A percentile compares a stretch with the other conserved stretches of the same genome.
phyloP scores from a whole-genome alignment of 1,140 invertebrate species.

The Lepidurus packardi region DNA sequence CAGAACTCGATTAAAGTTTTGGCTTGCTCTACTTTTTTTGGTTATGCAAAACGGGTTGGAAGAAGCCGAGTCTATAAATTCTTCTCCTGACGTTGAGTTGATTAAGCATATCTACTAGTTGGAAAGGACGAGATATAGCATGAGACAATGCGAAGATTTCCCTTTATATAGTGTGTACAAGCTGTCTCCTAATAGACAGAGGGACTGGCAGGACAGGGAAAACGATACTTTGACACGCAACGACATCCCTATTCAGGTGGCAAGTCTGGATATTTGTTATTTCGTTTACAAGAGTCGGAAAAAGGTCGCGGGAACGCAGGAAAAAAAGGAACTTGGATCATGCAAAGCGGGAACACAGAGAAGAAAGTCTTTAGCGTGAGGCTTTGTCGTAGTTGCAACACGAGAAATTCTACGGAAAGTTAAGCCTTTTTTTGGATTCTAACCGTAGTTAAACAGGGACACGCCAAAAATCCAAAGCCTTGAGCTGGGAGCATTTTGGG shows the following conservation, averaged over 20 bases:
- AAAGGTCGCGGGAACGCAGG: not conserved
- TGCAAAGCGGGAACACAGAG: not conserved
- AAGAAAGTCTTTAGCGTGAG: not conserved
- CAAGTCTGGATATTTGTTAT: not conserved
- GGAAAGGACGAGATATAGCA: not conserved
- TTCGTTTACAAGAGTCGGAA: not conserved
- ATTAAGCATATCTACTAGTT: not conserved
- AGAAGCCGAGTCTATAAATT: conserved; percentile 11
- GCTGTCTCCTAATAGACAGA: conserved; percentile 11
- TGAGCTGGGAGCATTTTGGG: too few relatives aligned
- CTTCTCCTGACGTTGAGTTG: not conserved
- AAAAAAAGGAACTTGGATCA: not conserved
- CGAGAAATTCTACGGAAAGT: not conserved
- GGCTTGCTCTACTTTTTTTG: not conserved
- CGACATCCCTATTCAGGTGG: not conserved
- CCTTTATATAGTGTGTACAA: not conserved
- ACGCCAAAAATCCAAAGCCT: too few relatives aligned
- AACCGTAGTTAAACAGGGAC: not conserved
- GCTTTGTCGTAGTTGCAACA: not conserved
- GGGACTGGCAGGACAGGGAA: conserved; percentile 9
- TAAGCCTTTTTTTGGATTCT: not conserved
- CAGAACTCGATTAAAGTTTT: conserved; percentile 16
- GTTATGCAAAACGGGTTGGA: not conserved
- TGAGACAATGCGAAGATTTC: not conserved
- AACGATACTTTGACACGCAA: conserved; percentile 3